Conservation (phyloP, 2,888 invertebrate genomes). For the Microctonus aethiopoides region DNA sequence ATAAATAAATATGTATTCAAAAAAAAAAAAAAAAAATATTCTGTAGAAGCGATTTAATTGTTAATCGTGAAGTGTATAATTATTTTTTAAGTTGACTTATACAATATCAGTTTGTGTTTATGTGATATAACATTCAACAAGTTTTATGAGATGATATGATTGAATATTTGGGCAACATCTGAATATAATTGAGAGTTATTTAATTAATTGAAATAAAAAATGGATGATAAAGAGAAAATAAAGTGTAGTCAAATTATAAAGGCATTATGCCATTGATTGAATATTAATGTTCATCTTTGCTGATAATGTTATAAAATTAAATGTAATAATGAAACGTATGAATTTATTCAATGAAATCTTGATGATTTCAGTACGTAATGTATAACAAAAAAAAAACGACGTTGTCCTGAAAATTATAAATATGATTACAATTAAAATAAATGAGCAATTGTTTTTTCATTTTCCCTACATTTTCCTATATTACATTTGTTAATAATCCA, state of each 20-base stretch:
- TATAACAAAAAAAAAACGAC: not conserved
- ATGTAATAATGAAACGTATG: not conserved
- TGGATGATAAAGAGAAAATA: not conserved
- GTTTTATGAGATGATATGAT: too few relatives aligned
- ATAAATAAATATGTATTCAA: too few relatives aligned
- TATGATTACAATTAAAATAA: not conserved
- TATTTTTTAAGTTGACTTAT: too few relatives aligned
- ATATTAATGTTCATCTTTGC: not conserved
- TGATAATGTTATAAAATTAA: not conserved
- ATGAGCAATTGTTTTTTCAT: not conserved
- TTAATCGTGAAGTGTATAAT: too few relatives aligned
- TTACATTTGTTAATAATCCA: not conserved
- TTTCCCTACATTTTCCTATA: not conserved
- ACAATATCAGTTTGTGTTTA: too few relatives aligned
- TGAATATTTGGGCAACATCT: too few relatives aligned
- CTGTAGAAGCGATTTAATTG: too few relatives aligned
- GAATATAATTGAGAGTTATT: too few relatives aligned
- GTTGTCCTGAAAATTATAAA: not conserved
- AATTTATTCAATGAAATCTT: not conserved
- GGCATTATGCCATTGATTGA: not conserved
- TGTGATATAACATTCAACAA: too few relatives aligned
- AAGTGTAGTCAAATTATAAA: not conserved
- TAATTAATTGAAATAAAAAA: too few relatives aligned
- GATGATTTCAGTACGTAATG: not conserved
- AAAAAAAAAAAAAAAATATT: too few relatives aligned